Evolutionary conservation across 1,140 invertebrate genomes (phyloP).

Genomic region (Planococcus citri): DNA sequence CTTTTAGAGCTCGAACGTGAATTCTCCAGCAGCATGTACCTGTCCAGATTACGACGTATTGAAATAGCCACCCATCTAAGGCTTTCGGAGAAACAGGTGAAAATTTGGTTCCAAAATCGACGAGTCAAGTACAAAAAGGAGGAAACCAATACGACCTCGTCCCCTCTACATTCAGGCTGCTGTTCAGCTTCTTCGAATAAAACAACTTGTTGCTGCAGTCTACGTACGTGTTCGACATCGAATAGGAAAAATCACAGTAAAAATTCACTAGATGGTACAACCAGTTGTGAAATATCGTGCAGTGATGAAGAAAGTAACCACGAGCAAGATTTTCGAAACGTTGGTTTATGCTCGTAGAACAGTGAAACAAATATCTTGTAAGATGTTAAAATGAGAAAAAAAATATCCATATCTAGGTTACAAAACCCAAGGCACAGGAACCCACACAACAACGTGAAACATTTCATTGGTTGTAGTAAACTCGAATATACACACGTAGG

Average conservation of each 20-base stretch:
- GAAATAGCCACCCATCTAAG: slow-evolving; percentile 95
- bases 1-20: slow-evolving; percentile 96
- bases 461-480: no score
- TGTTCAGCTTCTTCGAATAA: not conserved
- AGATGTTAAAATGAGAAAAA: no score
- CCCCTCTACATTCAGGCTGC: not conserved
- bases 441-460: no score
- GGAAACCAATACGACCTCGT: not conserved
- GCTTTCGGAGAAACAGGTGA: slow-evolving; percentile 93
- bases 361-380: no score
- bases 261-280: no score
- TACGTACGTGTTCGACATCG: not conserved
- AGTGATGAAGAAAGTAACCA: slow-evolving; percentile 10
- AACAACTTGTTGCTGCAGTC: slow-evolving; percentile 1
- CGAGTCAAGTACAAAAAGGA: slow-evolving; percentile 97
- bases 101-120: slow-evolving; percentile 99
- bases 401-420: no score
- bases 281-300: not conserved
- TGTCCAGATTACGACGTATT: slow-evolving; percentile 91
- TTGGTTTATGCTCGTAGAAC: not conserved
- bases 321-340: not conserved
- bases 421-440: no score
- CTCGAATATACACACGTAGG: no score
- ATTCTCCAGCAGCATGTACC: slow-evolving; percentile 98
- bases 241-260: not conserved